Conservation (phyloP, 2,113 vertebrate species). For the Atherinomorus stipes region DNA sequence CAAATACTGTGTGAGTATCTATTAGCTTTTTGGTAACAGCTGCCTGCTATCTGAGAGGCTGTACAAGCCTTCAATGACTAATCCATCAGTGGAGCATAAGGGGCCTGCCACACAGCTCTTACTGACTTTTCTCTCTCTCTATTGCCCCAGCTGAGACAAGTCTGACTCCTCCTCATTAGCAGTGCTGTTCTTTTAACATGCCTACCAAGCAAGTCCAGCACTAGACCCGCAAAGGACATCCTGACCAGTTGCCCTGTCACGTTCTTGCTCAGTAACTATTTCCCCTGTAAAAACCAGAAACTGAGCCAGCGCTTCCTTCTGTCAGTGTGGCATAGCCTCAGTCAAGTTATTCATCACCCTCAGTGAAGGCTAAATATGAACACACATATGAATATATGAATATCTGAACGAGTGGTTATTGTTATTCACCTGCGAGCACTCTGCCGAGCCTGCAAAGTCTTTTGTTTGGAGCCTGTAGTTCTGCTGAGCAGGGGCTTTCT, state of each 20-base stretch:
- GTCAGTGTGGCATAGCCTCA: constrained; percentile 58
- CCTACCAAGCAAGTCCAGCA: constrained; percentile 34
- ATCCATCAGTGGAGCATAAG: constrained; percentile 64
- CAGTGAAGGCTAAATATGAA: constrained; percentile 80
- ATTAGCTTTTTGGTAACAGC: constrained; percentile 63
- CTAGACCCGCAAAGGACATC: constrained; percentile 52
- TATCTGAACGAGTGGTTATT: constrained; percentile 78
- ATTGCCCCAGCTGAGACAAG: constrained; percentile 29
- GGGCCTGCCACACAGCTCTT: constrained; percentile 37
- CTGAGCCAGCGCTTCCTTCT: constrained; percentile 56
- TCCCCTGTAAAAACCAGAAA: constrained; percentile 37
- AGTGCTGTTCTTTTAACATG: constrained; percentile 50
- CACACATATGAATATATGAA: constrained; percentile 84
- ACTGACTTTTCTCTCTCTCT: constrained; percentile 34
- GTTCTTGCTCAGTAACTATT: constrained; percentile 48
- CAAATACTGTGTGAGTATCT: constrained; percentile 68
- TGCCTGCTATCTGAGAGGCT: constrained; percentile 51
- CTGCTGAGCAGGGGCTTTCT: constrained; percentile 81
- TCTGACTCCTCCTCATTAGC: constrained; percentile 53
- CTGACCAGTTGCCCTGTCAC: constrained; percentile 63
- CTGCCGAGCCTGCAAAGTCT: constrained; percentile 74
- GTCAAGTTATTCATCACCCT: constrained; percentile 77
- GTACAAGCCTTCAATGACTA: constrained; percentile 55
- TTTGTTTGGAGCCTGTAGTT: constrained; percentile 74
- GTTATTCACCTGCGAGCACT: constrained; percentile 77